Evolutionary conservation across 1,140 invertebrate genomes (phyloP).

Genomic region (Rhyacophila brunnea): DNA sequence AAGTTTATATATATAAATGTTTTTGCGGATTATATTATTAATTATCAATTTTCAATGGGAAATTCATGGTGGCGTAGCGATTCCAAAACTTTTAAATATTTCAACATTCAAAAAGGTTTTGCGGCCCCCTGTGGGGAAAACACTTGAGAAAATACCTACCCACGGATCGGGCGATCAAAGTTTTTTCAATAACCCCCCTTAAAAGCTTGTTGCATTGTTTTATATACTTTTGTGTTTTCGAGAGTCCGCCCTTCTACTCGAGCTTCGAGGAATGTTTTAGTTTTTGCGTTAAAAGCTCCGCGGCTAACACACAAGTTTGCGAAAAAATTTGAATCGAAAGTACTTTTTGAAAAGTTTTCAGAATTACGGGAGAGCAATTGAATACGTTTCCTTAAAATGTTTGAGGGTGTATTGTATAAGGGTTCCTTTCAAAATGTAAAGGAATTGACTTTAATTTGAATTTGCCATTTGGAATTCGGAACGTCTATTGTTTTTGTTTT

Average conservation of each 20-base stretch:
- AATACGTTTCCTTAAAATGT: slow-evolving; percentile 10
- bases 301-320: slow-evolving; percentile 22
- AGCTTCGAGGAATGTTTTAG: slow-evolving; percentile 5
- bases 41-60: no score
- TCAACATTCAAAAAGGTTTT: slow-evolving; percentile 1
- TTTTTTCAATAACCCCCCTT: slow-evolving; percentile 27
- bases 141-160: slow-evolving; percentile 1
- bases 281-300: slow-evolving; percentile 20
- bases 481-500: no score
- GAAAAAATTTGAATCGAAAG: slow-evolving; percentile 24
- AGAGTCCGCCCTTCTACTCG: background rate
- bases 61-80: background rate
- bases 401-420: background rate
- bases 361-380: slow-evolving; percentile 15
- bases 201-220: slow-evolving; percentile 33
- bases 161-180: slow-evolving; percentile 14
- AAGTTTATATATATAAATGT: no score
- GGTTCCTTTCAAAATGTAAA: no score
- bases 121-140: background rate
- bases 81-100: slow-evolving; percentile 4
- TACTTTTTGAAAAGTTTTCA: slow-evolving; percentile 5
- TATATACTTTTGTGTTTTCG: slow-evolving; percentile 15
- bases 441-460: no score
- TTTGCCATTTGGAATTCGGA: no score
- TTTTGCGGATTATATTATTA: no score